Percentiles rank a stretch among this genome's conserved stretches.
These are phyloP conservation scores for Drosophila parvula DNA, from an alignment of 1,140 invertebrate genomes.

Conservation along the genomic window DNA sequence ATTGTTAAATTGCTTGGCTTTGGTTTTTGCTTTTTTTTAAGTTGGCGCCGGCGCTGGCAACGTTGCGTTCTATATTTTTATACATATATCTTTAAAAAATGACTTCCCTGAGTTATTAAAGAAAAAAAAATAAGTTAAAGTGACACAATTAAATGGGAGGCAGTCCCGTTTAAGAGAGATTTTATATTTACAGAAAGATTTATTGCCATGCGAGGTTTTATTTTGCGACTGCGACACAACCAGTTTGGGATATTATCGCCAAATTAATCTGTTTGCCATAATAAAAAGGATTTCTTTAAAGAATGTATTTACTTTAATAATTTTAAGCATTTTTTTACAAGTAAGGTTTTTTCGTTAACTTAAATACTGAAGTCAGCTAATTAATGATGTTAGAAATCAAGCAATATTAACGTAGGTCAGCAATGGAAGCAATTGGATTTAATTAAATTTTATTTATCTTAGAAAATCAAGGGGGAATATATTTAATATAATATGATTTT, in stretches of 20 bases:
- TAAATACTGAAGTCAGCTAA: not conserved
- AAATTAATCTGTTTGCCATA: not conserved
- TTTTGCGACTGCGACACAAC: not conserved
- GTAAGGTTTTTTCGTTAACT: not conserved
- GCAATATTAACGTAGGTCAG: not conserved
- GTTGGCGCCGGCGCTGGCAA: constrained; percentile 46
- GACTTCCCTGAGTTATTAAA: constrained; percentile 17
- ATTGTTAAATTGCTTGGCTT: constrained; percentile 35
- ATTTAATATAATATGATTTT: too few relatives aligned
- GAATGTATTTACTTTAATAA: not conserved
- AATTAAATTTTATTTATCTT: too few relatives aligned
- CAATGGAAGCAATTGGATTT: too few relatives aligned
- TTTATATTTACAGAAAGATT: constrained; percentile 29
- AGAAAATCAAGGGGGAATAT: too few relatives aligned
- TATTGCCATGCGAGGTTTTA: constrained; percentile 1
- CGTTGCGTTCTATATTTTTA: constrained; percentile 41
- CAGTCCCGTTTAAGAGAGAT: not conserved
- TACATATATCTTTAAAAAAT: constrained; percentile 4
- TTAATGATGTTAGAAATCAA: not conserved
- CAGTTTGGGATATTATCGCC: not conserved
- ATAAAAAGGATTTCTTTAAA: not conserved
- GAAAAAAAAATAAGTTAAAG: constrained; percentile 30
- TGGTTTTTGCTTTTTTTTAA: constrained; percentile 18
- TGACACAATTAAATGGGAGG: constrained; percentile 26
- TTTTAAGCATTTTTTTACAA: too few relatives aligned